These are phyloP conservation scores for Grammomys surdaster DNA, from an alignment of 2,113 vertebrate species.

Conservation along the genomic window DNA sequence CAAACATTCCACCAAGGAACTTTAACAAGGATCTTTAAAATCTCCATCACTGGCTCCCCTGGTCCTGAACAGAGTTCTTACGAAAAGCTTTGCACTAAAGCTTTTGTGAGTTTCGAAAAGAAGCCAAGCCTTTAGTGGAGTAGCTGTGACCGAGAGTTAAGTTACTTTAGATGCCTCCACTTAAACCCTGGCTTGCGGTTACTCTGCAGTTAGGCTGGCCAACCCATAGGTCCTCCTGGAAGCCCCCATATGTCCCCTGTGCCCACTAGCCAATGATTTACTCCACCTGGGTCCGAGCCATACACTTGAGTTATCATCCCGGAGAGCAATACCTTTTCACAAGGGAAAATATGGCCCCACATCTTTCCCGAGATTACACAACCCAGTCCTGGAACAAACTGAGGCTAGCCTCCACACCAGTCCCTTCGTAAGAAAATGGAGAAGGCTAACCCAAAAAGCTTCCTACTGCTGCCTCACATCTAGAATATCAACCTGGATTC, in stretches of 20 bases:
- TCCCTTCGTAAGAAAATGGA: neutral
- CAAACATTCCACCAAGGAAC: neutral
- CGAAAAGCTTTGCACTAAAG: neutral
- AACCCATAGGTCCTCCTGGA: neutral
- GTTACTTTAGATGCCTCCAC: too few species aligned
- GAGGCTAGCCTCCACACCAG: neutral
- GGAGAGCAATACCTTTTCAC: neutral
- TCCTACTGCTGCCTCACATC: rapidly evolving
- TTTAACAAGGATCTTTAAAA: neutral
- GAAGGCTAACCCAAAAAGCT: neutral
- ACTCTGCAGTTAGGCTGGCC: rapidly evolving
- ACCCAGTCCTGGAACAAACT: too few species aligned
- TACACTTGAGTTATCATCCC: rapidly evolving
- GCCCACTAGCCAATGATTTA: neutral
- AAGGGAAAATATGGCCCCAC: rapidly evolving
- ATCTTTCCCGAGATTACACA: neutral
- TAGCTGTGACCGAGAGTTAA: rapidly evolving
- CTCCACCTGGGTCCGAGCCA: rapidly evolving
- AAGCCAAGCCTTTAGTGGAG: neutral
- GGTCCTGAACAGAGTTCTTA: neutral
- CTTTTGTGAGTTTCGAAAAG: neutral
- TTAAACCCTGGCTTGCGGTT: rapidly evolving
- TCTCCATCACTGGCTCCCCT: neutral
- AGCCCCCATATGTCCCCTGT: neutral
- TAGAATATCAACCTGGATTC: rapidly evolving